phyloP scores from a whole-genome alignment of 1,140 invertebrate genomes.

The Drosophila eugracilis region DNA sequence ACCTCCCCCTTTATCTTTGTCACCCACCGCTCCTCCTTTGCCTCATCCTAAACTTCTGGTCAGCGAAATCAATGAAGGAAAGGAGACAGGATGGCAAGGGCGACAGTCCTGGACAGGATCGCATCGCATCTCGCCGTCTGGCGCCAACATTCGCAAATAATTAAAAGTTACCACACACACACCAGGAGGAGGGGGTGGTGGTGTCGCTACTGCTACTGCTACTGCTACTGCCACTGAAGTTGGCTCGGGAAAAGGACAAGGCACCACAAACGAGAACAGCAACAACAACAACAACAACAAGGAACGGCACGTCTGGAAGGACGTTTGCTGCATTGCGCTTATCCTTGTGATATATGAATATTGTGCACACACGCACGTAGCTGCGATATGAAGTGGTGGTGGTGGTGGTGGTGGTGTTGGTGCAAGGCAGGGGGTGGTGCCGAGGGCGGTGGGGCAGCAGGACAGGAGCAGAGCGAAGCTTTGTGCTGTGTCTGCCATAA shows the following conservation, averaged over 20 bases:
- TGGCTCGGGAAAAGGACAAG: constrained; percentile 49
- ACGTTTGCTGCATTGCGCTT: constrained; percentile 85
- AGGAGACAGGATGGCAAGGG: constrained; percentile 29
- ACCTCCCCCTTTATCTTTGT: not conserved
- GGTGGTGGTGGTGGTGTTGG: not conserved
- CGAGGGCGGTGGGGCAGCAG: constrained; percentile 8
- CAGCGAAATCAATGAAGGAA: constrained; percentile 72
- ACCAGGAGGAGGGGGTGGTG: constrained; percentile 36
- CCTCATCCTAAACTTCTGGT: constrained; percentile 38
- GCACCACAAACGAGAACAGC: constrained; percentile 29
- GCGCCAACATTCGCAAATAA: constrained; percentile 83
- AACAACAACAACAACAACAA: constrained; percentile 38
- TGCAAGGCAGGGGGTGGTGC: constrained; percentile 4
- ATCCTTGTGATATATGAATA: constrained; percentile 85
- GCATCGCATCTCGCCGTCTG: constrained; percentile 73
- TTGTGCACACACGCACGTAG: constrained; percentile 80
- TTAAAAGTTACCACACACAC: constrained; percentile 77
- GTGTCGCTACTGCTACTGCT: constrained; percentile 1
- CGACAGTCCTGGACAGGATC: constrained; percentile 26
- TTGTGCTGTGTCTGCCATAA: constrained; percentile 77
- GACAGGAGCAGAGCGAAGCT: constrained; percentile 52
- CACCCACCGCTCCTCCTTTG: not conserved
- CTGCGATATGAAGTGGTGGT: constrained; percentile 7
- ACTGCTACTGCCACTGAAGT: constrained; percentile 34
- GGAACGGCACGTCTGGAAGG: constrained; percentile 77